Conservation (phyloP, 2,888 invertebrate genomes). For the Dicyrtomina minuta region DNA sequence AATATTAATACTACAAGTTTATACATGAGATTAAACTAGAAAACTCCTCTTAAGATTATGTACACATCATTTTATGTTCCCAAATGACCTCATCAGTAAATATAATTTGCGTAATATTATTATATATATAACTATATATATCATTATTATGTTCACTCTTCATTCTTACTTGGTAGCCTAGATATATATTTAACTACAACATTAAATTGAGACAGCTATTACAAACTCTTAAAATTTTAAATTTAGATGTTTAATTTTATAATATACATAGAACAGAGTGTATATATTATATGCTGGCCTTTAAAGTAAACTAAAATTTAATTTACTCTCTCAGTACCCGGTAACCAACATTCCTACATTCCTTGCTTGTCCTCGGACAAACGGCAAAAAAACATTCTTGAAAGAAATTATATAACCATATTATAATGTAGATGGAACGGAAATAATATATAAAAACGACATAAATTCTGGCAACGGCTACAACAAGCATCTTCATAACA, state of each 20-base stretch:
- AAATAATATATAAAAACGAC: no score
- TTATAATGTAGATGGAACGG: no score
- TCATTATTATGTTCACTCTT: background rate
- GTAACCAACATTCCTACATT: no score
- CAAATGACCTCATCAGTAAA: background rate
- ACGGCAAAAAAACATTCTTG: no score
- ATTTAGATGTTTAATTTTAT: background rate
- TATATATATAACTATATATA: background rate
- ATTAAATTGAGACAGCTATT: background rate
- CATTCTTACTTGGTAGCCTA: background rate
- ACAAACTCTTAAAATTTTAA: background rate
- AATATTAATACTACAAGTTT: background rate
- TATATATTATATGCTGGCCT: no score
- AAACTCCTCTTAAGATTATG: background rate
- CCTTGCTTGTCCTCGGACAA: no score
- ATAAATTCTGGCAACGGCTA: no score
- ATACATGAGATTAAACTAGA: background rate
- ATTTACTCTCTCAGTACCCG: no score
- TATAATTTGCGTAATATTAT: background rate
- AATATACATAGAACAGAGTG: no score
- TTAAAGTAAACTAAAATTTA: no score
- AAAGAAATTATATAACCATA: no score
- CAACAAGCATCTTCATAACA: no score
- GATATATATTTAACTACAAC: background rate
- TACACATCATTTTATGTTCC: background rate